phyloP scores from a whole-genome alignment of 2,113 vertebrate species.

The Perca flavescens region DNA sequence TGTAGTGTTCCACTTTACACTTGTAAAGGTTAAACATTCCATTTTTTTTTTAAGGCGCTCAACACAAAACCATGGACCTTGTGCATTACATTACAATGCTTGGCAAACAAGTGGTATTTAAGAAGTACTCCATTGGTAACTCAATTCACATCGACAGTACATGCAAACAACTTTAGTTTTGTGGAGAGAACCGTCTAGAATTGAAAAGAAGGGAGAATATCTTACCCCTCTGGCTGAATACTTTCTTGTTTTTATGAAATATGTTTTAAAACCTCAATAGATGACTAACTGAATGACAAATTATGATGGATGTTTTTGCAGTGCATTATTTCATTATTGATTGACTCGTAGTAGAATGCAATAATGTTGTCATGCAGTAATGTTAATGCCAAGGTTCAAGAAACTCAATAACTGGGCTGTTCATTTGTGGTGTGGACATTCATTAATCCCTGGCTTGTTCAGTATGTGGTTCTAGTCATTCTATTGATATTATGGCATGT shows the following conservation, averaged over 20 bases:
- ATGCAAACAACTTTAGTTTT: too few relatives aligned
- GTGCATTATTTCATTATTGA: not conserved
- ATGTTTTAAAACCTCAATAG: not conserved
- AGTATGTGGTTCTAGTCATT: not conserved
- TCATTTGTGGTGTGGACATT: not conserved
- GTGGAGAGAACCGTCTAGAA: too few relatives aligned
- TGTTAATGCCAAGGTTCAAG: not conserved
- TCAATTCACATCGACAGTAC: too few relatives aligned
- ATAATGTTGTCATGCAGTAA: not conserved
- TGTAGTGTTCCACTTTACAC: too few relatives aligned
- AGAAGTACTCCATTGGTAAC: too few relatives aligned
- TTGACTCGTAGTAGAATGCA: not conserved
- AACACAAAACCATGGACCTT: too few relatives aligned
- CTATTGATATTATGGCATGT: not conserved
- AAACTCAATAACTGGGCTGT: not conserved
- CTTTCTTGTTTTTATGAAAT: not conserved
- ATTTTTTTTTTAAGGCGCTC: too few relatives aligned
- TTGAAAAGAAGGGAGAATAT: not conserved
- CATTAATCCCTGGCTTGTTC: not conserved
- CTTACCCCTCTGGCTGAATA: not conserved
- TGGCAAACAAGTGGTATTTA: too few relatives aligned
- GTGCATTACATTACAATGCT: too few relatives aligned
- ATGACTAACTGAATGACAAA: not conserved
- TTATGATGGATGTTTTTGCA: not conserved
- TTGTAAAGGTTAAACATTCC: too few relatives aligned